Percentiles rank a stretch among this genome's conserved stretches.
Evolutionary conservation across 2,888 invertebrate species (phyloP).

Genomic region (Gibbula magus): DNA sequence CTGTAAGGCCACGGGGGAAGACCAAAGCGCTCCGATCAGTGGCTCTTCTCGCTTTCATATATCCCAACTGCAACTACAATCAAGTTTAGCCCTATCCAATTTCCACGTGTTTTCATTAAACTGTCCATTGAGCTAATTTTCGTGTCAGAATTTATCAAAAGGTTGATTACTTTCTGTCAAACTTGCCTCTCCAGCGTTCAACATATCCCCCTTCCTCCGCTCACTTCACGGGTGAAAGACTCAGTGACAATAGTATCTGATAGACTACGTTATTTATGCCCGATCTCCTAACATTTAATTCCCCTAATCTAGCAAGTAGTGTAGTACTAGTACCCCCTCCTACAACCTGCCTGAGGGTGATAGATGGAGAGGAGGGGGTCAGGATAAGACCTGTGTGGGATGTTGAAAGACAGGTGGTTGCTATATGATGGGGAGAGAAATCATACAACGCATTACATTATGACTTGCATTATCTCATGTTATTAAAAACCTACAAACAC

Average conservation of each 20-base stretch:
- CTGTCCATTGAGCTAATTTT: slow-evolving; percentile 19
- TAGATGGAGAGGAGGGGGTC: background rate
- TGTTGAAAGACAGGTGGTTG: background rate
- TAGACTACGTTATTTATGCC: background rate
- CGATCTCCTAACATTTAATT: slow-evolving; percentile 19
- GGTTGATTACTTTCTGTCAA: background rate
- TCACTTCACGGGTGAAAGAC: background rate
- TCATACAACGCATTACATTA: too few relatives aligned
- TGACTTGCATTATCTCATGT: too few relatives aligned
- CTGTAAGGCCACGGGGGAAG: background rate
- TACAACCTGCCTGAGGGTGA: background rate
- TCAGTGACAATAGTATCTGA: background rate
- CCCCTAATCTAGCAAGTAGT: background rate
- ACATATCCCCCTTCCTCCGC: background rate
- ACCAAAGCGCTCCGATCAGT: background rate
- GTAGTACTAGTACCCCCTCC: background rate
- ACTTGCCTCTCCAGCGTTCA: background rate
- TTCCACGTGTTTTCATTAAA: background rate
- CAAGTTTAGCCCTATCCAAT: slow-evolving; percentile 15
- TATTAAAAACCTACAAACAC: too few relatives aligned
- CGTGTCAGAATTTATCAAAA: slow-evolving; percentile 9
- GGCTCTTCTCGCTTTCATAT: background rate
- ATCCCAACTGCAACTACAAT: background rate
- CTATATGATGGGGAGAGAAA: too few relatives aligned
- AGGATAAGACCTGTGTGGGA: background rate